A percentile compares a stretch with the other conserved stretches of the same genome.
Conservation (phyloP, 2,797 vertebrate species). For the Gallinago stenura region DNA sequence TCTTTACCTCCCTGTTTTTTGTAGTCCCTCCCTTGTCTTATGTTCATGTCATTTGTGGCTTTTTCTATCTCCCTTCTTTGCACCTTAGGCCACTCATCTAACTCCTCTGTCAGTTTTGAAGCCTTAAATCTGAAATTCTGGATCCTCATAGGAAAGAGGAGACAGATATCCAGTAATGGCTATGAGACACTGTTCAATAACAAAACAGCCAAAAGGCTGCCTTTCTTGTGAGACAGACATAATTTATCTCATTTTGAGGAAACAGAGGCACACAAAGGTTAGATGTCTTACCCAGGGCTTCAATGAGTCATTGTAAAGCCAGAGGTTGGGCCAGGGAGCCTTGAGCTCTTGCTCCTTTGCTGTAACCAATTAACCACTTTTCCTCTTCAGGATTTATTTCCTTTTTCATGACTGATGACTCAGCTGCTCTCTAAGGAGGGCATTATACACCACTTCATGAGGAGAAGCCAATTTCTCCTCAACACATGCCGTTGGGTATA, state of each 20-base stretch:
- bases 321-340: background rate
- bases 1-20: background rate
- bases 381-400: background rate
- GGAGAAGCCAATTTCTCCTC: background rate
- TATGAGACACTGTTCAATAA: fast-evolving
- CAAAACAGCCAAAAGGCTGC: background rate
- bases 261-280: background rate
- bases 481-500: background rate
- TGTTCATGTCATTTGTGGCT: background rate
- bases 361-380: background rate
- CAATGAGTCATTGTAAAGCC: background rate
- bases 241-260: background rate
- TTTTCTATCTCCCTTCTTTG: background rate
- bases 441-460: background rate
- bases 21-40: background rate
- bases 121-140: background rate
- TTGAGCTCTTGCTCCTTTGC: background rate
- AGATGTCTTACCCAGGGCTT: background rate
- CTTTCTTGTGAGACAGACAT: background rate
- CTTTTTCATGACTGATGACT: background rate
- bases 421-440: background rate
- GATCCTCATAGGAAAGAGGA: fast-evolving
- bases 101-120: background rate
- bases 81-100: background rate
- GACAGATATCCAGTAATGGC: fast-evolving